Evolutionary conservation across 2,888 invertebrate species (phyloP).

Genomic region (Apotomis betuletana): DNA sequence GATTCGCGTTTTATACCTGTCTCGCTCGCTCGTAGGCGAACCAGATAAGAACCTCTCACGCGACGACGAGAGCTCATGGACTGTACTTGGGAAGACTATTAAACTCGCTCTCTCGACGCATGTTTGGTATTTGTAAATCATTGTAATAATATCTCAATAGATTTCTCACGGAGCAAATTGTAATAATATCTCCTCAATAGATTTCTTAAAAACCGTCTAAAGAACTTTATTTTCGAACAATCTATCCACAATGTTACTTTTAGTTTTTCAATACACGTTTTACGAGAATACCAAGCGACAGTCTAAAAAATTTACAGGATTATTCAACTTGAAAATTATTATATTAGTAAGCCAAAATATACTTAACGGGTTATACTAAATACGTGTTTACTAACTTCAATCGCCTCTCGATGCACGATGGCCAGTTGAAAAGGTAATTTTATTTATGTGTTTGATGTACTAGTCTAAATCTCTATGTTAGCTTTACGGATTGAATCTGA

Average conservation of each 20-base stretch:
- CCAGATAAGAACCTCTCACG: too few species aligned
- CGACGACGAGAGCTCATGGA: too few species aligned
- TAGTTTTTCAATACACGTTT: too few species aligned
- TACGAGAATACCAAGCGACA: too few species aligned
- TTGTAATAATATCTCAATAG: background rate
- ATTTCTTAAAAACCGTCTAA: too few species aligned
- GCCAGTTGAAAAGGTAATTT: conserved; percentile 6
- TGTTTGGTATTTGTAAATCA: background rate
- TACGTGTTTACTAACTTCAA: conserved; percentile 11
- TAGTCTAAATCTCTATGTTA: conserved; percentile 23
- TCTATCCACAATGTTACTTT: background rate
- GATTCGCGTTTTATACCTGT: too few species aligned
- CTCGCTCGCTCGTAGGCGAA: too few species aligned
- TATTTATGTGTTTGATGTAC: conserved; percentile 25
- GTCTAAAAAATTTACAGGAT: background rate
- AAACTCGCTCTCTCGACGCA: background rate
- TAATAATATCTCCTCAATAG: background rate
- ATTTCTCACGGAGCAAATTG: background rate
- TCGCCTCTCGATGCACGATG: conserved; percentile 10
- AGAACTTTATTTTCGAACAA: background rate
- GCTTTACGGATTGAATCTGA: conserved; percentile 10
- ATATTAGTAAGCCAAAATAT: background rate
- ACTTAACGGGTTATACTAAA: background rate
- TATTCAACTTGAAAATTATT: background rate
- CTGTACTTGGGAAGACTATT: background rate